phyloP scores from a whole-genome alignment of 2,888 invertebrate genomes.

The Dinocampus coccinellae region DNA sequence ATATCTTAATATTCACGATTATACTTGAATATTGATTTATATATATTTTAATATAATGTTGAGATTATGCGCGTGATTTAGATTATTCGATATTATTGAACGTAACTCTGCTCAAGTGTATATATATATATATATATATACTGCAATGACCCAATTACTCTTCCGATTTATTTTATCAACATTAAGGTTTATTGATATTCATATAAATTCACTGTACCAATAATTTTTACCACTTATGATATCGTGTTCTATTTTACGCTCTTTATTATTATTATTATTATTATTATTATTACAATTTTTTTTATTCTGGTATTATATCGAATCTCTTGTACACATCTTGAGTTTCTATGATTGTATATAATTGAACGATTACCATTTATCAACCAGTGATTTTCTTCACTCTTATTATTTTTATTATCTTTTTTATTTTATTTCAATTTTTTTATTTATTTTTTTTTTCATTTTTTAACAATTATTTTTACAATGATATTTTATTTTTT shows the following conservation, averaged over 20 bases:
- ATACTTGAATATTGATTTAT: neutral
- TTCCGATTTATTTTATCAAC: slow-evolving; percentile 13
- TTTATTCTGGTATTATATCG: too few species aligned
- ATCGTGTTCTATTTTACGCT: neutral
- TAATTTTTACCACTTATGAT: too few species aligned
- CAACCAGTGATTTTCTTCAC: neutral
- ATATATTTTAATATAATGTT: neutral
- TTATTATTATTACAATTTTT: too few species aligned
- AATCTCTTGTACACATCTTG: too few species aligned
- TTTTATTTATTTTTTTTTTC: too few species aligned
- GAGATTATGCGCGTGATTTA: neutral
- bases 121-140: neutral
- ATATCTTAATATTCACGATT: neutral
- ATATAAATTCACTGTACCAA: too few species aligned
- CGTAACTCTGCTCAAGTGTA: neutral
- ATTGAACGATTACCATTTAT: neutral
- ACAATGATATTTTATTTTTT: slow-evolving; percentile 12
- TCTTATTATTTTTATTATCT: too few species aligned
- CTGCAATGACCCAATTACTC: neutral
- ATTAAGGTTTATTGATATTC: slow-evolving; percentile 10
- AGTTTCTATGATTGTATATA: neutral
- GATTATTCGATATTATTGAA: neutral
- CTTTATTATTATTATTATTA: neutral
- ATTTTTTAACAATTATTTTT: too few species aligned
- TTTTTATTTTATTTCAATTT: too few species aligned